A percentile compares a stretch with the other conserved stretches of the same genome.
Evolutionary conservation across 2,797 vertebrate genomes (phyloP).

Genomic region (Mallotus villosus): DNA sequence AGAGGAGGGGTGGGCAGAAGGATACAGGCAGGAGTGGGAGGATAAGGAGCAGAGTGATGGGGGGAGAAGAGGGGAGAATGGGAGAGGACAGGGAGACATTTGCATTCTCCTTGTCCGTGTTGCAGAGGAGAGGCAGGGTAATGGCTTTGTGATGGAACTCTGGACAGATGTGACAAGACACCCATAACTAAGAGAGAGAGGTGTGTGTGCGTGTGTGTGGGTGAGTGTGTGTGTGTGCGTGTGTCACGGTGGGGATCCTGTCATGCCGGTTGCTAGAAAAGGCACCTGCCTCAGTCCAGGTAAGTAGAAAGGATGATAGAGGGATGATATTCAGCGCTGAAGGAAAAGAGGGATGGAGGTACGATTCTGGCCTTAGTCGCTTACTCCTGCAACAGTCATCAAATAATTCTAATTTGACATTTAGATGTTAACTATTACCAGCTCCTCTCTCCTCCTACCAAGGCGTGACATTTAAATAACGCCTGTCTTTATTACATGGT

Average conservation of each 20-base stretch:
- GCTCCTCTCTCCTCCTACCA: background rate
- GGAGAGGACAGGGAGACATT: background rate
- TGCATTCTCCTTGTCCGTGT: background rate
- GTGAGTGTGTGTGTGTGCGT: conserved; percentile 11
- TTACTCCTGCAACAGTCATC: conserved; percentile 19
- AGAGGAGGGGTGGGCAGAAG: background rate
- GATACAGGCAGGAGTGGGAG: too few relatives aligned
- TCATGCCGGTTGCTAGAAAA: too few relatives aligned
- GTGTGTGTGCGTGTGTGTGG: conserved; percentile 16
- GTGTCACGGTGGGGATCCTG: background rate
- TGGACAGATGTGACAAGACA: conserved; percentile 40
- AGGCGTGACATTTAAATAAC: conserved; percentile 48
- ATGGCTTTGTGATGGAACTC: conserved; percentile 36
- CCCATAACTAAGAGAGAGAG: conserved; percentile 31
- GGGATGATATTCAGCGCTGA: conserved; percentile 1
- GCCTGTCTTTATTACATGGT: conserved; percentile 37
- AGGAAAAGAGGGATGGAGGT: background rate
- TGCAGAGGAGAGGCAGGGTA: conserved; percentile 1
- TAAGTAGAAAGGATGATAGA: background rate
- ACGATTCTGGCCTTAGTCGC: background rate
- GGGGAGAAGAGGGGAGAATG: too few relatives aligned
- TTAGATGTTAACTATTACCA: conserved; percentile 44
- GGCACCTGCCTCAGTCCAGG: too few relatives aligned
- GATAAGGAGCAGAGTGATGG: too few relatives aligned
- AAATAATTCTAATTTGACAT: conserved; percentile 51